Conservation (phyloP, 2,888 invertebrate species). For the Mellilla xanthometata region DNA sequence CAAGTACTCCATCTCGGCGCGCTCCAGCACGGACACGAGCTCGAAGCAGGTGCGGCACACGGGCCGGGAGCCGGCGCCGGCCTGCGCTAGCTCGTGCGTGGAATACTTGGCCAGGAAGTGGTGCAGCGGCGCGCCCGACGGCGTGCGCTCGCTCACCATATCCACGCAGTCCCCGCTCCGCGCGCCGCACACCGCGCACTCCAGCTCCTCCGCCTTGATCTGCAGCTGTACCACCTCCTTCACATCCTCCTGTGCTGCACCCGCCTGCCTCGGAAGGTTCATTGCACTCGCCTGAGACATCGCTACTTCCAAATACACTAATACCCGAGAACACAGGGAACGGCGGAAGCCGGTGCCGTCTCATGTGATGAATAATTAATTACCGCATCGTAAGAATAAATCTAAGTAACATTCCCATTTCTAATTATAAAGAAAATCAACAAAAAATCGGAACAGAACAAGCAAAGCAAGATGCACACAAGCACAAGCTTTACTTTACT, state of each 20-base stretch:
- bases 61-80: slow-evolving; percentile 43
- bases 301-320: slow-evolving; percentile 21
- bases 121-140: slow-evolving; percentile 50
- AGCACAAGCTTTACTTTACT: neutral
- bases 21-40: slow-evolving; percentile 64
- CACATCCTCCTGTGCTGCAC: slow-evolving; percentile 42
- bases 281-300: slow-evolving; percentile 61
- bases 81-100: slow-evolving; percentile 42
- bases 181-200: slow-evolving; percentile 60
- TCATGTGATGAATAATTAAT: neutral
- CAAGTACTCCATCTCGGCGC: slow-evolving; percentile 63
- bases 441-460: neutral
- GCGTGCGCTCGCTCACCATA: slow-evolving; percentile 46
- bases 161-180: slow-evolving; percentile 51
- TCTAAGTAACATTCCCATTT: slow-evolving; percentile 1
- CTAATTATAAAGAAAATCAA: neutral
- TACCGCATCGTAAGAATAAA: neutral
- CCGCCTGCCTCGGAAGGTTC: slow-evolving; percentile 39
- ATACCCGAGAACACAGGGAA: neutral
- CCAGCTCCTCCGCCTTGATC: slow-evolving; percentile 60
- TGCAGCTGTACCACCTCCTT: slow-evolving; percentile 52
- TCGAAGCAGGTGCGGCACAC: slow-evolving; percentile 64
- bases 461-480: neutral
- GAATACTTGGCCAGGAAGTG: slow-evolving; percentile 57
- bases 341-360: neutral